A percentile compares a stretch with the other conserved stretches of the same genome.
phyloP scores from a whole-genome alignment of 2,888 invertebrate genomes.

The Theretra japonica region DNA sequence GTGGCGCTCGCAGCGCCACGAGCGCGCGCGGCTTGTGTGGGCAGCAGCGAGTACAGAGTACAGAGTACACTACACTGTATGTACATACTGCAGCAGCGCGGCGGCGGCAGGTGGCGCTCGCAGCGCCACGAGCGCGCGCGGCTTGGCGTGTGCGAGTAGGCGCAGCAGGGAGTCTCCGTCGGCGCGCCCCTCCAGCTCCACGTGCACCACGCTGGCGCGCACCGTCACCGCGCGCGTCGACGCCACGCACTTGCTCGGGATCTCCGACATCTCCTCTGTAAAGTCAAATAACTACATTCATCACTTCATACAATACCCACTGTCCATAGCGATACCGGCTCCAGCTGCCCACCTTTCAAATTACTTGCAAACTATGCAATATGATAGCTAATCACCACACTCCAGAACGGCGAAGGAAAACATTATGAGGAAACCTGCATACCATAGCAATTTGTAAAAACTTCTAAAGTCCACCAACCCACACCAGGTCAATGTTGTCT shows the following conservation, averaged over 20 bases:
- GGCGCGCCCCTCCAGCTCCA: constrained; percentile 98
- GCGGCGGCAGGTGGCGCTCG: constrained; percentile 59
- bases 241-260: constrained; percentile 95
- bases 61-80: too few species aligned
- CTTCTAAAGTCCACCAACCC: too few species aligned
- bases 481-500: too few species aligned
- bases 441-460: too few species aligned
- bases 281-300: too few species aligned
- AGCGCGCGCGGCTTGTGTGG: constrained; percentile 92
- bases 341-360: too few species aligned
- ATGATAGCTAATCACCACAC: too few species aligned
- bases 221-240: constrained; percentile 90
- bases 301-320: too few species aligned
- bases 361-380: too few species aligned
- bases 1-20: constrained; percentile 85
- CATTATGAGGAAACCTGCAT: too few species aligned
- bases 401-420: too few species aligned
- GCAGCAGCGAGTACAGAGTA: constrained; percentile 91
- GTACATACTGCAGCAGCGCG: constrained; percentile 48
- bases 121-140: constrained; percentile 89
- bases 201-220: constrained; percentile 94
- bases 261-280: constrained; percentile 84
- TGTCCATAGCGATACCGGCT: too few species aligned
- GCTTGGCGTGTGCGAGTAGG: constrained; percentile 92
- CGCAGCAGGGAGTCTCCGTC: constrained; percentile 93